Percentiles rank a stretch among this genome's conserved stretches.
Evolutionary conservation across 2,797 vertebrate species (phyloP).

Genomic region (Simalia tracyae): DNA sequence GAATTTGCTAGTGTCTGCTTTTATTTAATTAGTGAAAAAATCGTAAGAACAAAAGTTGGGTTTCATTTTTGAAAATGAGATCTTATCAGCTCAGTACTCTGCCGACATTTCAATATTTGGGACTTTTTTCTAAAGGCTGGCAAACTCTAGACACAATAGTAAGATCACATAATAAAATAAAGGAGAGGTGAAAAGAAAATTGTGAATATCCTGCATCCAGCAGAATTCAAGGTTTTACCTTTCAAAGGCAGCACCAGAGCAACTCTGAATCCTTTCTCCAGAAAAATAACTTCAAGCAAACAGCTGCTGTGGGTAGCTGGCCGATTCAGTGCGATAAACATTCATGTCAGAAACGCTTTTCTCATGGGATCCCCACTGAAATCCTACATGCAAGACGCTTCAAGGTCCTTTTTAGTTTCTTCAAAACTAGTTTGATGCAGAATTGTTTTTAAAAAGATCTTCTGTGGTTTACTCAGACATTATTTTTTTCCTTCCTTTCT

Average conservation of each 20-base stretch:
- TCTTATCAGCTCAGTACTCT: constrained; percentile 15
- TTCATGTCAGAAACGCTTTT: constrained; percentile 51
- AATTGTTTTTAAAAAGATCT: constrained; percentile 51
- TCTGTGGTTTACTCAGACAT: constrained; percentile 58
- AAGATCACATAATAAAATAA: constrained; percentile 54
- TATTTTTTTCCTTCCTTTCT: constrained; percentile 60
- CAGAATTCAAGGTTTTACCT: constrained; percentile 74
- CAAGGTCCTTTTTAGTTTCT: constrained; percentile 53
- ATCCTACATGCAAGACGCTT: constrained; percentile 46
- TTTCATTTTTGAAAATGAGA: constrained; percentile 45
- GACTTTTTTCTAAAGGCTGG: constrained; percentile 49
- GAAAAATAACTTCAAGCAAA: constrained; percentile 55
- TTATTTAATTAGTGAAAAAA: background rate
- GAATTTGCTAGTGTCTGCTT: background rate
- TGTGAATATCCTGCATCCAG: constrained; percentile 58
- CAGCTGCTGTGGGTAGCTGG: constrained; percentile 51
- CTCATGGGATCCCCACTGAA: constrained; percentile 60
- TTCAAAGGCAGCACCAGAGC: constrained; percentile 56
- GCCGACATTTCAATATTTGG: constrained; percentile 39
- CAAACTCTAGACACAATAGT: constrained; percentile 33
- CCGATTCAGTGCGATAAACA: constrained; percentile 47
- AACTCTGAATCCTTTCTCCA: constrained; percentile 52
- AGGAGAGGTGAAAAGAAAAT: constrained; percentile 44
- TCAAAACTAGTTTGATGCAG: constrained; percentile 22
- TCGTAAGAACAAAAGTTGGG: background rate